Evolutionary conservation across 1,140 invertebrate species (phyloP).

Genomic region (Steinernema feltiae): DNA sequence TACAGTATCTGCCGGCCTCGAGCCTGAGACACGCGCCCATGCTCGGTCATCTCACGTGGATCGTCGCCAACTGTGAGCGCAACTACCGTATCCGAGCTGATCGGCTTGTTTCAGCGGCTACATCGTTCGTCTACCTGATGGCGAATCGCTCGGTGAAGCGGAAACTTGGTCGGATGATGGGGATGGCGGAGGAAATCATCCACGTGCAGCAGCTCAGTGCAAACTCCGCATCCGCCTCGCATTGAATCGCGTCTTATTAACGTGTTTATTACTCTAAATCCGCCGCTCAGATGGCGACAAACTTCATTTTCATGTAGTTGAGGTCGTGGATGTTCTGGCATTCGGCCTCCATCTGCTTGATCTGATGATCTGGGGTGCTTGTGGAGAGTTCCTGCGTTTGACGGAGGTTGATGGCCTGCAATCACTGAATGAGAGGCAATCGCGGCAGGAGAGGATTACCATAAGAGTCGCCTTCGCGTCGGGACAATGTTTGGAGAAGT

Average conservation of each 20-base stretch:
- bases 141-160: neutral
- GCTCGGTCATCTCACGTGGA: neutral
- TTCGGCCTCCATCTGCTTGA: neutral
- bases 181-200: neutral
- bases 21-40: neutral
- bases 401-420: neutral
- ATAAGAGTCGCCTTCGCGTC: neutral
- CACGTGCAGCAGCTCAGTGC: neutral
- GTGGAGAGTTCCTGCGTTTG: neutral
- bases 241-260: too few species aligned
- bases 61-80: neutral
- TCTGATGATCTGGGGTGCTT: neutral
- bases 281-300: slow-evolving; percentile 2
- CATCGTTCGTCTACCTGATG: neutral
- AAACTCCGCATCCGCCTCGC: neutral
- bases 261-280: too few species aligned
- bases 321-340: slow-evolving; percentile 5
- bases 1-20: neutral
- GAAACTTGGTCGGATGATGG: neutral
- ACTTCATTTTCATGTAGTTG: neutral
- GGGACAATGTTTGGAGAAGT: neutral
- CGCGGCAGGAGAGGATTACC: neutral
- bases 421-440: neutral
- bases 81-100: neutral
- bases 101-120: neutral